phyloP scores from a whole-genome alignment of 2,888 invertebrate genomes.

The Limnephilus auricula region DNA sequence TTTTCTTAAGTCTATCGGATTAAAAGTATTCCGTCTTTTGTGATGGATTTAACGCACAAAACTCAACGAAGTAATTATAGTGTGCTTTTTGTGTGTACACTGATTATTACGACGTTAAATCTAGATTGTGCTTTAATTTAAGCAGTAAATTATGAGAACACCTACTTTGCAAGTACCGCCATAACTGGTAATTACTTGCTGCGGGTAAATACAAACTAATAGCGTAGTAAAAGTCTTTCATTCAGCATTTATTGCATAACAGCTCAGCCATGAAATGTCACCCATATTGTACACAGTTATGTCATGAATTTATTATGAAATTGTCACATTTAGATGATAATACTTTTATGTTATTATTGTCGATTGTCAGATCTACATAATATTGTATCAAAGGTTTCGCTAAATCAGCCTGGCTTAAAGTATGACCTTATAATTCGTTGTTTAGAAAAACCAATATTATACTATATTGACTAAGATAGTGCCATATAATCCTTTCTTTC shows the following conservation, averaged over 20 bases:
- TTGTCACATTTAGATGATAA: neutral
- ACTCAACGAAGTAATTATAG: neutral
- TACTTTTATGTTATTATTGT: neutral
- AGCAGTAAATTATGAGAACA: neutral
- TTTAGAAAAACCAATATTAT: neutral
- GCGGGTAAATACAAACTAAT: slow-evolving; percentile 2
- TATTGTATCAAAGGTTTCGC: neutral
- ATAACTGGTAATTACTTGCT: neutral
- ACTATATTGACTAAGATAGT: neutral
- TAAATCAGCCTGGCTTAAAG: neutral
- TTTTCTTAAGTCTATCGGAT: neutral
- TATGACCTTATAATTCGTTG: neutral
- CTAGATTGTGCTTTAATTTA: neutral
- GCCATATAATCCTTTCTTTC: neutral
- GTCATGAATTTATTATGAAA: neutral
- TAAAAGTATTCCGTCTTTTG: neutral
- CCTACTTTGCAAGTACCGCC: neutral
- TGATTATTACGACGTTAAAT: neutral
- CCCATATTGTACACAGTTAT: neutral
- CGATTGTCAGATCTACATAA: neutral
- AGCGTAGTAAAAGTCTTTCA: neutral
- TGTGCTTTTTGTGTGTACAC: neutral
- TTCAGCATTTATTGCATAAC: neutral
- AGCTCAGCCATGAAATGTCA: neutral
- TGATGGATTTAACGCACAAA: neutral